A percentile compares a stretch with the other conserved stretches of the same genome.
Evolutionary conservation across 1,140 invertebrate genomes (phyloP).

Genomic region (Philopotamus ludificatus): DNA sequence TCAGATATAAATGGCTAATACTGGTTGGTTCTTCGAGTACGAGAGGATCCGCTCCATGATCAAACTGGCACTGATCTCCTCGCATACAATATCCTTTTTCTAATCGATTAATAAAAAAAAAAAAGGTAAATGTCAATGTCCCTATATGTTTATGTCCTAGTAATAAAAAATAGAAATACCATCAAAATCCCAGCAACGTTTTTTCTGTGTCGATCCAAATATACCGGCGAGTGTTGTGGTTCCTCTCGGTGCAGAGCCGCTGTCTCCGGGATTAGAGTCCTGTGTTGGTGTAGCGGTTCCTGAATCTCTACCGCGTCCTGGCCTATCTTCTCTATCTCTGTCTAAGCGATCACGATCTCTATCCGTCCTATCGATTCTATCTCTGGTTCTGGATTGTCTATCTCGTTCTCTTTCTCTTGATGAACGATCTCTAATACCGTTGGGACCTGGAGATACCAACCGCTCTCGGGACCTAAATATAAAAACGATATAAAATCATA

Average conservation of each 20-base stretch:
- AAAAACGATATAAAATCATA: not conserved
- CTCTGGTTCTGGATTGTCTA: constrained; percentile 15
- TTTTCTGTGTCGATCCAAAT: constrained; percentile 52
- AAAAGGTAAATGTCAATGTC: not conserved
- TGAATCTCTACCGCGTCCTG: constrained; percentile 12
- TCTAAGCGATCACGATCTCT: not conserved
- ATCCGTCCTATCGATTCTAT: constrained; percentile 12
- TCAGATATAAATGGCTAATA: too few species aligned
- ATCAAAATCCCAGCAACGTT: constrained; percentile 72
- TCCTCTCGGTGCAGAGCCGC: constrained; percentile 23
- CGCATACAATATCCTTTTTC: constrained; percentile 94
- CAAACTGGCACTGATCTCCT: constrained; percentile 92
- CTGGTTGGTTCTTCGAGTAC: constrained; percentile 82
- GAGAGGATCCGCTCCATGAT: constrained; percentile 92
- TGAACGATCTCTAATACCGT: constrained; percentile 17
- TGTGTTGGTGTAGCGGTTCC: constrained; percentile 59
- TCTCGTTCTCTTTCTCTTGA: constrained; percentile 33
- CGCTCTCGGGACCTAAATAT: constrained; percentile 32
- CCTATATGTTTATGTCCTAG: not conserved
- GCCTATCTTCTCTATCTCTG: constrained; percentile 19
- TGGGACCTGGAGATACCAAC: constrained; percentile 14
- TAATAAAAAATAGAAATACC: too few species aligned
- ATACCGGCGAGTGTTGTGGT: constrained; percentile 43
- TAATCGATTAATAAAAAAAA: constrained; percentile 43
- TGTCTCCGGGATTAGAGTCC: constrained; percentile 62